A percentile compares a stretch with the other conserved stretches of the same genome.
Conservation (phyloP, 2,888 invertebrate genomes). For the Agriotes lineatus region DNA sequence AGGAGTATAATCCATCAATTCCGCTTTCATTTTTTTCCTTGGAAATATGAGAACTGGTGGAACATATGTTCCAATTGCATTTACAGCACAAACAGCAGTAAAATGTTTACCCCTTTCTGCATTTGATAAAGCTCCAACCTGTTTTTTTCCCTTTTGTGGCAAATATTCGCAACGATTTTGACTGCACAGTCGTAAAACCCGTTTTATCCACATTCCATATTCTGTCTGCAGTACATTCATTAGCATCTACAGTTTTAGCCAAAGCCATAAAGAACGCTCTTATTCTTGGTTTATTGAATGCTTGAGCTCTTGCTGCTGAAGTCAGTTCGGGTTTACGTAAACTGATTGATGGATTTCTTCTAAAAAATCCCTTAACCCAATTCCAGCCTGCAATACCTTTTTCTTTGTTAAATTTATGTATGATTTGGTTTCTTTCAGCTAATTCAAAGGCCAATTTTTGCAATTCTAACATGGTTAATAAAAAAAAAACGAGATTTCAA, state of each 20-base stretch:
- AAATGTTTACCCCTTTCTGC: neutral
- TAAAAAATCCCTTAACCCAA: neutral
- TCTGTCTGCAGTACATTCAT: no score
- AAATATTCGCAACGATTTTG: neutral
- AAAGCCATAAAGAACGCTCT: no score
- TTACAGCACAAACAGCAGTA: neutral
- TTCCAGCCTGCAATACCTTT: no score
- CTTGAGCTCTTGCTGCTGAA: neutral
- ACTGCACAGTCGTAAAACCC: neutral
- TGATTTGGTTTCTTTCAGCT: no score
- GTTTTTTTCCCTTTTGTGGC: no score
- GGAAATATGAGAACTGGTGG: no score
- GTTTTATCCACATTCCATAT: no score
- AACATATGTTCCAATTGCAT: neutral
- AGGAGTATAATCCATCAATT: neutral
- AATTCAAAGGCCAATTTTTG: no score
- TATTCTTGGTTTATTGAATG: neutral
- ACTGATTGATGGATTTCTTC: neutral
- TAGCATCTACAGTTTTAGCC: no score
- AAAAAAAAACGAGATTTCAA: no score
- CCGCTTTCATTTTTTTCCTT: neutral
- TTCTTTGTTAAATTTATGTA: no score
- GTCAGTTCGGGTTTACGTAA: neutral
- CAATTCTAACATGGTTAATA: no score
- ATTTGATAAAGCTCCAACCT: neutral